phyloP scores from a whole-genome alignment of 2,888 invertebrate genomes.

The Pachycephus smyrnensis region DNA sequence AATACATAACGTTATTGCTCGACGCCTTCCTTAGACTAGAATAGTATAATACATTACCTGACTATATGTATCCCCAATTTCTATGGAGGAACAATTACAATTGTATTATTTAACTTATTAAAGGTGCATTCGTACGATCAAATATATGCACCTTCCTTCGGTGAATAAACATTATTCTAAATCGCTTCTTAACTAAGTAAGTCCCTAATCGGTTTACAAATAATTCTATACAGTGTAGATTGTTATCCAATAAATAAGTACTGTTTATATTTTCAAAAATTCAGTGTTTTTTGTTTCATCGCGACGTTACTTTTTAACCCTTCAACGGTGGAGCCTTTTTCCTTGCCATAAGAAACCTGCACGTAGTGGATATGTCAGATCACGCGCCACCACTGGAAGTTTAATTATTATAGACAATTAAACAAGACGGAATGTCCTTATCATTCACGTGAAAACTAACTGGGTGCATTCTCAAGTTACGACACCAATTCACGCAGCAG shows the following conservation, averaged over 20 bases:
- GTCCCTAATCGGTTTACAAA: background rate
- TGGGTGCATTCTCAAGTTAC: background rate
- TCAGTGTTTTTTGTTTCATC: background rate
- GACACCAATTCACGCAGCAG: background rate
- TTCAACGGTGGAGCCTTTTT: too few species aligned
- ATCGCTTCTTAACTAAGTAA: background rate
- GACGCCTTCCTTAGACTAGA: background rate
- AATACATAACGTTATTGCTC: background rate
- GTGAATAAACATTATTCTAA: background rate
- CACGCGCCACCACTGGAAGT: too few species aligned
- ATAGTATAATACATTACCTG: background rate
- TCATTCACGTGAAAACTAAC: background rate
- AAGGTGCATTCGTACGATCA: background rate
- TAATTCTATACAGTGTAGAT: background rate
- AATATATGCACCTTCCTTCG: background rate
- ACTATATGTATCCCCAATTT: background rate
- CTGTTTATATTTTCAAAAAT: background rate
- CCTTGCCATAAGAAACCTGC: too few species aligned
- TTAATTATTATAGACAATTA: background rate
- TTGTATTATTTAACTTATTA: background rate
- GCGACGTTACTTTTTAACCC: background rate
- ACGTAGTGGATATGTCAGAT: too few species aligned
- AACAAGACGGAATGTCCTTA: background rate
- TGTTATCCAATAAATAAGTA: background rate
- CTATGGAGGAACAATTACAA: background rate